Evolutionary conservation across 2,113 vertebrate species (phyloP).

Genomic region (Erinaceus europaeus): DNA sequence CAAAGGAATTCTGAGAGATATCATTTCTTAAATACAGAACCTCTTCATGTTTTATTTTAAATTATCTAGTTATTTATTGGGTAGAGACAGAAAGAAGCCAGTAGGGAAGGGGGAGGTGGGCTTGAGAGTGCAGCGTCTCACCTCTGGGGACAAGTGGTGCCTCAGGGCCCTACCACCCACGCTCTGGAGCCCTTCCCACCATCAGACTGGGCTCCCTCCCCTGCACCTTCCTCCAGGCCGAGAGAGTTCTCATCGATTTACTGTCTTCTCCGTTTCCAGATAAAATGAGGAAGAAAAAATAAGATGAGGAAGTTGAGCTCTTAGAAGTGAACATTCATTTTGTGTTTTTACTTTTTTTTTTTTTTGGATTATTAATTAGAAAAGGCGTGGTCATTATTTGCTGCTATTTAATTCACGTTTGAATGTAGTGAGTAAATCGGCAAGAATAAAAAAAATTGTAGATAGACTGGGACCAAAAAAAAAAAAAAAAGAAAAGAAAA

Average conservation of each 20-base stretch:
- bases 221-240: too few species aligned
- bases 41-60: too few species aligned
- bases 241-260: too few species aligned
- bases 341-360: background rate
- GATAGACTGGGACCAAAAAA: background rate
- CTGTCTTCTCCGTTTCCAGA: background rate
- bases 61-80: too few species aligned
- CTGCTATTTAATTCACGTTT: background rate
- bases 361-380: background rate
- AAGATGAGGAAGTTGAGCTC: background rate
- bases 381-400: background rate
- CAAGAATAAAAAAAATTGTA: background rate
- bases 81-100: too few species aligned
- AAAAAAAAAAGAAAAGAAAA: background rate
- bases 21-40: too few species aligned
- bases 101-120: too few species aligned
- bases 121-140: too few species aligned
- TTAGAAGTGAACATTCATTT: background rate
- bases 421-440: background rate
- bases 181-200: background rate
- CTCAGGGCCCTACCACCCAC: too few species aligned
- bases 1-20: too few species aligned
- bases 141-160: background rate
- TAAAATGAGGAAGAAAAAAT: background rate
- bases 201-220: background rate